Evolutionary conservation across 2,113 vertebrate genomes (phyloP).

Genomic region (Carassius gibelio): DNA sequence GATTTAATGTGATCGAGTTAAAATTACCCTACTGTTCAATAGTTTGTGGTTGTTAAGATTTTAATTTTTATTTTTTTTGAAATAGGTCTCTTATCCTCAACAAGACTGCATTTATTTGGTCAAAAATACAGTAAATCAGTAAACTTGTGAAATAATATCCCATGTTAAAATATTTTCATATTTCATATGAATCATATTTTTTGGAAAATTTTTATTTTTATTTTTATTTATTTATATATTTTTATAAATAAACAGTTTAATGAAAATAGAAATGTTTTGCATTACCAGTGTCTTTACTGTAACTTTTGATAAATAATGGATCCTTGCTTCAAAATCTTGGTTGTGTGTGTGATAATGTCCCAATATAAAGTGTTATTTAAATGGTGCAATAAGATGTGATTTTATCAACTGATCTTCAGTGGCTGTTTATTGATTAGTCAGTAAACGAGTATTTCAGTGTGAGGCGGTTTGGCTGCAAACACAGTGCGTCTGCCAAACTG

Average conservation of each 20-base stretch:
- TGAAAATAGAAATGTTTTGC: too few relatives aligned
- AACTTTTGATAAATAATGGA: too few relatives aligned
- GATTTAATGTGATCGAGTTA: background rate
- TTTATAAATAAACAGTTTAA: too few relatives aligned
- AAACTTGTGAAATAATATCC: too few relatives aligned
- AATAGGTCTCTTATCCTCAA: background rate
- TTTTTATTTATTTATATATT: too few relatives aligned
- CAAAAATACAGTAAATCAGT: too few relatives aligned
- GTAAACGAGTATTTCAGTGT: background rate
- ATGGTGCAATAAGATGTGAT: background rate
- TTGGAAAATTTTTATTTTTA: too few relatives aligned
- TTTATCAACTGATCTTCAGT: background rate
- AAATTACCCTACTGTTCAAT: background rate
- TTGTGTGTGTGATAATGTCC: background rate
- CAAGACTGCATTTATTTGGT: too few relatives aligned
- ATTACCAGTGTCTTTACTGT: too few relatives aligned
- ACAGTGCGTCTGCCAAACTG: background rate
- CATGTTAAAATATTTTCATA: too few relatives aligned
- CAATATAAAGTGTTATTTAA: background rate
- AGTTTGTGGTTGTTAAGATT: background rate
- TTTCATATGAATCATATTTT: too few relatives aligned
- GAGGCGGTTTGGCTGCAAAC: background rate
- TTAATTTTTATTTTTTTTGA: background rate
- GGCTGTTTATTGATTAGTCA: background rate
- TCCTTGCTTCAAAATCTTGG: background rate